Base-by-base conservation (phyloP, 2,888 invertebrate genomes). In the Drosophila rubida region DNA sequence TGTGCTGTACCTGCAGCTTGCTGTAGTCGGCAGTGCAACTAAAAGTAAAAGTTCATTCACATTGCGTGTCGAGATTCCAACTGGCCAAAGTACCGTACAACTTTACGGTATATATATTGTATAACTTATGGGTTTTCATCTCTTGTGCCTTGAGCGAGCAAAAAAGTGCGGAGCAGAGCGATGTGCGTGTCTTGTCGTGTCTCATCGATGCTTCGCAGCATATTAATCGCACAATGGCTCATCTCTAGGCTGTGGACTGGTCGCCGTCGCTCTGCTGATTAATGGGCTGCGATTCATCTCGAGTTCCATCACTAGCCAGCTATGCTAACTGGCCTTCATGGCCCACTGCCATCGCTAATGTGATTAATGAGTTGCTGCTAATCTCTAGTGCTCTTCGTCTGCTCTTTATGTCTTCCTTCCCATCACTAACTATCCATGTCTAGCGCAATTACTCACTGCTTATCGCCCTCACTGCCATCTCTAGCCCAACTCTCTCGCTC, bases 41-140 rank as follows among this genome's bases (percentile, higher is more conserved):
- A 75, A 82, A 87, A 82, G 86, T 79, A 75, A 82, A 87, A 87
- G 83, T 87, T 82, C 86, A 82, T 82, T 82, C 86, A 79, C 82
- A 86, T 79, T 65, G 55, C 48, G 44, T 8, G 13, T 46, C 16
- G 50, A 68, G 64, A 57, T 67, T 64, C 55, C 64, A 48, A 35
- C 19, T 44, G 42, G 35, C 69, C 16, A 48, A 44, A 41, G 50
- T 49, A 50, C 51, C 14, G n/a, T 16, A 64, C 7, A 59, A 59
- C 32, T 60, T 63, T 60, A 60, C 45, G 57, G 69, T 59, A 54
- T 58, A 53, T 37, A 55, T 64, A 75, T 75, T 69, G 78, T 78
- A 64, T 75, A 69, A 78, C 78, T 75, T 78, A 64, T 75, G 79
- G 51, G 55, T 51, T 69, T 67, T 78, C 69, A 75, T 75, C 75